phyloP scores from a whole-genome alignment of 2,797 vertebrate species.

The Characodon lateralis region DNA sequence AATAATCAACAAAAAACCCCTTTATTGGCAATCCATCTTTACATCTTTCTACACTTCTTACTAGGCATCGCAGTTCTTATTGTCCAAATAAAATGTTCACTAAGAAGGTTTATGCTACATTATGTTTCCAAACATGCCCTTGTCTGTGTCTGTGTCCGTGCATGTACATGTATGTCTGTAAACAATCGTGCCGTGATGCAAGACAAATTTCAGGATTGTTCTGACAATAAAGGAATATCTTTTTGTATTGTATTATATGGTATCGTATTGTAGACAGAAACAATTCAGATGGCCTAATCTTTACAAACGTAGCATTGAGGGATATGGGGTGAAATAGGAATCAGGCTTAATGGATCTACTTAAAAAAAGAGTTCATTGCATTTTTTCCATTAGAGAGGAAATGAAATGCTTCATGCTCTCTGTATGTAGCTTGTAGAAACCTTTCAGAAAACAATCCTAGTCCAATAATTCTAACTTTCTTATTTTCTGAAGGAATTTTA shows the following conservation, averaged over 20 bases:
- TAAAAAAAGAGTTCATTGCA: not conserved
- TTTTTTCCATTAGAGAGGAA: not conserved
- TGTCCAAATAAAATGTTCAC: too few relatives aligned
- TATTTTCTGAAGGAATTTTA: not conserved
- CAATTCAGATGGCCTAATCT: not conserved
- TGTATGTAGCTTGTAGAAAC: not conserved
- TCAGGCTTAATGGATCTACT: not conserved
- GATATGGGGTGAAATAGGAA: not conserved
- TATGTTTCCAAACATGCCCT: too few relatives aligned
- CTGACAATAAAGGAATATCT: not conserved
- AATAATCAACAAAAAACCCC: too few relatives aligned
- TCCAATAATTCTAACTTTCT: not conserved
- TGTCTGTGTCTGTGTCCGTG: slow-evolving; percentile 7
- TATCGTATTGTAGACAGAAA: not conserved
- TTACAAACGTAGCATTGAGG: not conserved
- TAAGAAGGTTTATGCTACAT: too few relatives aligned
- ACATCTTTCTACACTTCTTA: too few relatives aligned
- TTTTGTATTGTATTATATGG: too few relatives aligned
- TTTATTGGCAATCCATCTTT: too few relatives aligned
- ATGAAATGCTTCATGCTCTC: not conserved
- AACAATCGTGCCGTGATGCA: not conserved
- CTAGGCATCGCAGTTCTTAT: too few relatives aligned
- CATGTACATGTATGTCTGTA: not conserved
- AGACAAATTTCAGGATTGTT: not conserved
- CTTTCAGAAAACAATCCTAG: not conserved